A percentile compares a stretch with the other conserved stretches of the same genome.
Evolutionary conservation across 2,797 vertebrate species (phyloP).

Genomic region (Sylvilagus floridanus): DNA sequence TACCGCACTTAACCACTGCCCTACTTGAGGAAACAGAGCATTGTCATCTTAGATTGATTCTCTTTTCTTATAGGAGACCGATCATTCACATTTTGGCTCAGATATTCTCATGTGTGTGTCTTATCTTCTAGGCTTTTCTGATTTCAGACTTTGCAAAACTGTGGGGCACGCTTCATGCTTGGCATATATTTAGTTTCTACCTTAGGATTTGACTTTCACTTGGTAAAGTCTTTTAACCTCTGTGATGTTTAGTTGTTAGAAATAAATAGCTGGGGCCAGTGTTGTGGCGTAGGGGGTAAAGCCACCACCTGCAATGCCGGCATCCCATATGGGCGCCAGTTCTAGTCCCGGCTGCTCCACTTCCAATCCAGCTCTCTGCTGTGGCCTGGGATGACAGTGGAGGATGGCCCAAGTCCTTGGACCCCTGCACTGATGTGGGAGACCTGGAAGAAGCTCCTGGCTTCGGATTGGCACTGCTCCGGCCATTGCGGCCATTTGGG

Average conservation of each 20-base stretch:
- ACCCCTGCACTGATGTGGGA: too few species aligned
- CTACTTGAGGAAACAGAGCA: not conserved
- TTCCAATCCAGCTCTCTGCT: too few species aligned
- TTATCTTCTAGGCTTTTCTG: conserved; percentile 8
- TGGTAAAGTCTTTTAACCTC: conserved; percentile 17
- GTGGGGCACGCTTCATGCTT: not conserved
- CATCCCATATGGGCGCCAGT: too few species aligned
- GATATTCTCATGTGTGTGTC: not conserved
- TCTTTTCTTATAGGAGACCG: not conserved
- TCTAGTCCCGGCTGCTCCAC: too few species aligned
- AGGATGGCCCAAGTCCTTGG: too few species aligned
- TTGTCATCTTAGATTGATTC: not conserved
- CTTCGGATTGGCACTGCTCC: too few species aligned
- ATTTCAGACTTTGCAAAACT: conserved; percentile 44
- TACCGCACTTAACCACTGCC: not conserved
- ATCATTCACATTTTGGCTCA: not conserved
- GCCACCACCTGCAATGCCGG: too few species aligned
- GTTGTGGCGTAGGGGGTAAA: too few species aligned
- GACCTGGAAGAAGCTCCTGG: too few species aligned
- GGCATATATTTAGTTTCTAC: conserved; percentile 1
- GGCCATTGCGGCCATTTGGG: too few species aligned
- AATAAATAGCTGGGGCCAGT: not conserved
- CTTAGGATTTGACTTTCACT: conserved; percentile 36
- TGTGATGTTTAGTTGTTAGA: conserved; percentile 47
- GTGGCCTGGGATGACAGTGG: too few species aligned